Evolutionary conservation across 2,888 invertebrate genomes (phyloP), one percentile per base, ranked within the genome.

Genomic region (Tinea pellionella): DNA sequence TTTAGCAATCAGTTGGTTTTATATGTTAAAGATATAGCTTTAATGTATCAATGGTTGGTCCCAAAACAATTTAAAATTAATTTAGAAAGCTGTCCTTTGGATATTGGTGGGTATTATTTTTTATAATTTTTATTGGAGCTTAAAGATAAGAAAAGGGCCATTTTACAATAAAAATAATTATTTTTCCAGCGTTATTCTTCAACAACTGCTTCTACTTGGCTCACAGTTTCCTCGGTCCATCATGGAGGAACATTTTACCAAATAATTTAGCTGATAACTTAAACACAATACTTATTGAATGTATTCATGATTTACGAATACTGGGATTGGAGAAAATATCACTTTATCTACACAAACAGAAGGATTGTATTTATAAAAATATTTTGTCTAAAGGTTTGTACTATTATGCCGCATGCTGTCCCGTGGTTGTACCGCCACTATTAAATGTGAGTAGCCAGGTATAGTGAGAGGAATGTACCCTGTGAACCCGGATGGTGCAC

Each of bases 181-280:
- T 37, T 37, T 12, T 78, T 70, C 16, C 74, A 88, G 88, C 84
- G 16, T 63, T 88, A 61, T 88, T 85, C 69, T 88, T 88, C 78
- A 88, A 88, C 69, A 88, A 88, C 69, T 87, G 88, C 65, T 86
- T 80, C 71, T 88, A 87, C 68, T 64, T 88, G 47, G 81, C 88
- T 0, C 88, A 88, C 58, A 78, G 87, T 2, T 67, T 88, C n/a
- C 68, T 88, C 0, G 88, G 88, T 0, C 85, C 86, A n/a, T 87
- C 88, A 0, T 88, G 88, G 88, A 74, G 73, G 64, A 71, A 66
- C 61, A 73, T 69, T 1, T 67, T 86, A 41, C 80, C 83, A 0
- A 62, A 66, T 0, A 61, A 64, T 0, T 62, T 82, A 9, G 81
- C 86, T 0, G 73, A 78, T 29, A 69, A 71, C 15, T 71, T 88